phyloP scores from a whole-genome alignment of 2,888 invertebrate genomes.

The Eremobia ochroleuca region DNA sequence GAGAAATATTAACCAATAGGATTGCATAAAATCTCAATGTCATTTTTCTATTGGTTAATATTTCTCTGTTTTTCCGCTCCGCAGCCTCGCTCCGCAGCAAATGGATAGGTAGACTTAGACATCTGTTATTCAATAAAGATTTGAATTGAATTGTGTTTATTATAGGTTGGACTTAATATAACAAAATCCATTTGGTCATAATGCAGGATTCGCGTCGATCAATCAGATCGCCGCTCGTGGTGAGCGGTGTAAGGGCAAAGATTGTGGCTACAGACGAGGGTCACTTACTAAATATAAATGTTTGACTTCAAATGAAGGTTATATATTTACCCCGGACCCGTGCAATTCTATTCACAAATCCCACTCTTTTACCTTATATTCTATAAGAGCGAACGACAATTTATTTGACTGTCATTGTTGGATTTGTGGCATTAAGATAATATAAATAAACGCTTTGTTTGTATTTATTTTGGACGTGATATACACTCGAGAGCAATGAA shows the following conservation, averaged over 20 bases:
- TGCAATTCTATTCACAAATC: constrained; percentile 64
- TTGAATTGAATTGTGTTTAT: background rate
- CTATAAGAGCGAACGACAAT: background rate
- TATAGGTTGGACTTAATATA: background rate
- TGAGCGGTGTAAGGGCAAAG: constrained; percentile 47
- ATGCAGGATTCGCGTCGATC: constrained; percentile 51
- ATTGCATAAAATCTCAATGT: too few relatives aligned
- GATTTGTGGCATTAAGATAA: constrained; percentile 6
- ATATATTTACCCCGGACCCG: constrained; percentile 44
- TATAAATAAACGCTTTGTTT: constrained; percentile 10
- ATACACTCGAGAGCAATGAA: too few relatives aligned
- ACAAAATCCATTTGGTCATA: constrained; percentile 41
- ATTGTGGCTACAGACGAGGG: constrained; percentile 52
- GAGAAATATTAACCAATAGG: too few relatives aligned
- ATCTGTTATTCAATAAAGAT: background rate
- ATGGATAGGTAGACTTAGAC: too few relatives aligned
- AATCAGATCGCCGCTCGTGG: constrained; percentile 57
- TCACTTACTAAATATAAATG: constrained; percentile 65
- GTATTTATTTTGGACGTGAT: constrained; percentile 6
- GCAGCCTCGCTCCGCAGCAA: too few relatives aligned
- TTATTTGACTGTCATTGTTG: constrained; percentile 31
- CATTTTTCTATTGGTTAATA: too few relatives aligned
- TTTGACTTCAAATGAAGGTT: constrained; percentile 57
- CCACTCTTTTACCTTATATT: constrained; percentile 45
- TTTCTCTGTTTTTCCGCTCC: too few relatives aligned